Evolutionary conservation across 2,888 invertebrate species (phyloP).

Genomic region (Drosophila nr. medialis): DNA sequence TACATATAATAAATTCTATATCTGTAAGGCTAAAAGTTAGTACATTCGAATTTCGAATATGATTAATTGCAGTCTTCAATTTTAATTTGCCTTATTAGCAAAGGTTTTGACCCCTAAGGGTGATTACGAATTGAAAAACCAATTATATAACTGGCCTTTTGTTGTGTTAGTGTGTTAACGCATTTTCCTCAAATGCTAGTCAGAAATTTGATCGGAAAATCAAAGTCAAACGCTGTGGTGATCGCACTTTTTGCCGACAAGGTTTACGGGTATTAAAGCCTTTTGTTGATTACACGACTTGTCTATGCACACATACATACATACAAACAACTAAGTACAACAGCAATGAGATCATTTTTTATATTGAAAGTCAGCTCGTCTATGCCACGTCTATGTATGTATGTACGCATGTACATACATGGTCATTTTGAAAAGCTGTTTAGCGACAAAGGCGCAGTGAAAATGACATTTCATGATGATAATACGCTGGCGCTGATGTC

Average conservation of each 20-base stretch:
- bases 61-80: neutral
- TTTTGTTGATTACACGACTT: slow-evolving; percentile 49
- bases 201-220: slow-evolving; percentile 55
- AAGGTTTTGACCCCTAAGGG: neutral
- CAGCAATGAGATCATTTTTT: slow-evolving; percentile 73
- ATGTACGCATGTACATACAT: slow-evolving; percentile 12
- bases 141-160: slow-evolving; percentile 17
- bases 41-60: neutral
- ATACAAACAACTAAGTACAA: slow-evolving; percentile 23
- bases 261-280: slow-evolving; percentile 57
- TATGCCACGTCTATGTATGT: slow-evolving; percentile 25
- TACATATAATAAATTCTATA: neutral
- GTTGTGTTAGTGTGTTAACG: slow-evolving; percentile 22
- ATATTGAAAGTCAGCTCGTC: slow-evolving; percentile 44
- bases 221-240: slow-evolving; percentile 43
- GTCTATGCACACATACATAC: slow-evolving; percentile 3
- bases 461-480: slow-evolving; percentile 61
- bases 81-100: slow-evolving; percentile 1
- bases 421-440: slow-evolving; percentile 53
- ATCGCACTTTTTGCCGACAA: slow-evolving; percentile 63
- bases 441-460: slow-evolving; percentile 53
- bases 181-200: slow-evolving; percentile 22
- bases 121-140: neutral
- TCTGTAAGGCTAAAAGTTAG: neutral
- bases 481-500: slow-evolving; percentile 68